Conservation (phyloP, 2,113 vertebrate genomes). For the Catharus bicknelli region DNA sequence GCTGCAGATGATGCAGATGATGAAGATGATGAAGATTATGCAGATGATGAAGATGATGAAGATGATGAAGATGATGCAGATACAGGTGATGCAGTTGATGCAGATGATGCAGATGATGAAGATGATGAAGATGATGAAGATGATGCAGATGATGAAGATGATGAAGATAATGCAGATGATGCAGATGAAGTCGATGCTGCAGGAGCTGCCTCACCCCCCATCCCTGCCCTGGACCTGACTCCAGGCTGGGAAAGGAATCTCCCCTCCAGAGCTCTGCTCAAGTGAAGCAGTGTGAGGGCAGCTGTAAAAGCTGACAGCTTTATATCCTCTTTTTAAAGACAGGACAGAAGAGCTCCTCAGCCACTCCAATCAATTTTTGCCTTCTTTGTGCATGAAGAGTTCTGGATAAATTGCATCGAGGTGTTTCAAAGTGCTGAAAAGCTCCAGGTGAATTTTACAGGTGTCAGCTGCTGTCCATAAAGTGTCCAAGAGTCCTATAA, state of each 20-base stretch:
- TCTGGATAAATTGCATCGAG: background rate
- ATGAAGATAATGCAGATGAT: background rate
- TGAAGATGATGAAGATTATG: too few species aligned
- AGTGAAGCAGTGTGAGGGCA: background rate
- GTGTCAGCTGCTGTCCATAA: slow-evolving; percentile 34
- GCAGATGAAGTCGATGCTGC: background rate
- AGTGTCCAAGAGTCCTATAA: slow-evolving; percentile 24
- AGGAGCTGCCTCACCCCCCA: accelerated
- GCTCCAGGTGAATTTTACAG: slow-evolving; percentile 46
- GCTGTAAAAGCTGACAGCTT: slow-evolving; percentile 23
- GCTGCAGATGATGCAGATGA: too few species aligned
- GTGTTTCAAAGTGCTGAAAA: background rate
- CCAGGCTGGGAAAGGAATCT: background rate
- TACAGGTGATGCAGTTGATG: background rate
- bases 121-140: too few species aligned
- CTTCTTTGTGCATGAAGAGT: background rate
- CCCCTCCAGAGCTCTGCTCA: background rate
- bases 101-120: too few species aligned
- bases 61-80: too few species aligned
- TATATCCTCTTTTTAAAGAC: background rate
- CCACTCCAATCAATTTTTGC: background rate
- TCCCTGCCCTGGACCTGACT: background rate
- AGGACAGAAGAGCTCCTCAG: background rate
- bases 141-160: too few species aligned
- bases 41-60: too few species aligned